phyloP scores from a whole-genome alignment of 2,113 vertebrate species.

The Elephas maximus region DNA sequence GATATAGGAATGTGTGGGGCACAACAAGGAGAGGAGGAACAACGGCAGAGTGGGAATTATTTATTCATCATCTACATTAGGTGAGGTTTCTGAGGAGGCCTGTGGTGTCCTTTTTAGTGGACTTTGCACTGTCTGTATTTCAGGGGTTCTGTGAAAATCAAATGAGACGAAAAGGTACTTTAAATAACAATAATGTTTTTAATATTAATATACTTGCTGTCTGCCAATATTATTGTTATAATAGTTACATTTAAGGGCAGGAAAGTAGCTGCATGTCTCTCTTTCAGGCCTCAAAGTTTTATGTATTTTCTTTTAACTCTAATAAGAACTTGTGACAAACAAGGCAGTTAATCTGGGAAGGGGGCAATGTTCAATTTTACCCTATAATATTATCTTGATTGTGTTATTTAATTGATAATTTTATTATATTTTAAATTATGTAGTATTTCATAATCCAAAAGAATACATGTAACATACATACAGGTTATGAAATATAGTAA shows the following conservation, averaged over 20 bases:
- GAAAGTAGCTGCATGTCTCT: not conserved
- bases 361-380: not conserved
- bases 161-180: not conserved
- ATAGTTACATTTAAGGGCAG: not conserved
- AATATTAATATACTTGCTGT: not conserved
- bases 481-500: no score
- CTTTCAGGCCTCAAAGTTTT: not conserved
- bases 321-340: not conserved
- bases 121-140: not conserved
- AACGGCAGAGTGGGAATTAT: not conserved
- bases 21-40: not conserved
- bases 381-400: not conserved
- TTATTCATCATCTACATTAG: rapidly evolving
- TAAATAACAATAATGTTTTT: not conserved
- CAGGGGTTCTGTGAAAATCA: conserved; percentile 21
- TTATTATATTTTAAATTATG: not conserved
- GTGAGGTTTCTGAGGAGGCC: not conserved
- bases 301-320: not conserved
- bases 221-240: not conserved
- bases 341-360: conserved; percentile 30
- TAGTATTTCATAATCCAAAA: not conserved
- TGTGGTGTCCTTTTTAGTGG: not conserved
- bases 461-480: no score
- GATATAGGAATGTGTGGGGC: not conserved
- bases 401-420: not conserved